Evolutionary conservation across 2,113 vertebrate genomes (phyloP), one percentile per base, ranked within the genome.

Genomic region (Anser cygnoides): DNA sequence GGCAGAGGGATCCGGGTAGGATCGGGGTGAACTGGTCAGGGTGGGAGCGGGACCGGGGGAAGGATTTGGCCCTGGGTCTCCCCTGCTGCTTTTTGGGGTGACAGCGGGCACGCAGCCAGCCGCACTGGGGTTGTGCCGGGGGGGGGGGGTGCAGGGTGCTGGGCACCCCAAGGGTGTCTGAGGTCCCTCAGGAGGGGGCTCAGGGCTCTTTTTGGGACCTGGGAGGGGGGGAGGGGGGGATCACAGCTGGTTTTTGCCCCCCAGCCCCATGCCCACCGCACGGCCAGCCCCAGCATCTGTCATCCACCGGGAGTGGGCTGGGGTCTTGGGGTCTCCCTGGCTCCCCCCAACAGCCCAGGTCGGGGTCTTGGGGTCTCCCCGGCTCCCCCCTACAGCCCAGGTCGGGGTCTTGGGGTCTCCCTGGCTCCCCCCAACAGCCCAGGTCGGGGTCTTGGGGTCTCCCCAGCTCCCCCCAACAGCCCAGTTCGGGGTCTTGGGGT

Each of bases 1-100:
- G 29, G 61, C 35, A 13, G 11, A 41, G 1, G 5, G 11, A 19
- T 10, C 28, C 7, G 35, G 13, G 58, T 49, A 37, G 23, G 44
- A 39, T 23, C 43, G 10, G 35, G 10, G 10, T 0, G 8, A 19
- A 4, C 0, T 2, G 10, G 66, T 9, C 25, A 8, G 37, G 37
- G 20, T 49, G 23, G 44, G n/a, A 28, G 12, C 26, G 6, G 52
- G 54, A 31, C 15, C 54, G 62, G 37, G n/a, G 59, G 54, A n/a
- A 16, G 63, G 71, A 44, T 25, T 35, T 17, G 26, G 16, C 12
- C 50, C 23, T 52, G 50, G 50, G 49, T 49, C 20, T 22, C 16
- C 62, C 19, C 58, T 7, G 6, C 23, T 22, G 66, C 50, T 70
- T 7, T 77, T 50, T 75, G 44, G 61, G 35, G 21, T 5, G 26